Evolutionary conservation across 2,888 invertebrate genomes (phyloP).

Genomic region (Netelia virgata): DNA sequence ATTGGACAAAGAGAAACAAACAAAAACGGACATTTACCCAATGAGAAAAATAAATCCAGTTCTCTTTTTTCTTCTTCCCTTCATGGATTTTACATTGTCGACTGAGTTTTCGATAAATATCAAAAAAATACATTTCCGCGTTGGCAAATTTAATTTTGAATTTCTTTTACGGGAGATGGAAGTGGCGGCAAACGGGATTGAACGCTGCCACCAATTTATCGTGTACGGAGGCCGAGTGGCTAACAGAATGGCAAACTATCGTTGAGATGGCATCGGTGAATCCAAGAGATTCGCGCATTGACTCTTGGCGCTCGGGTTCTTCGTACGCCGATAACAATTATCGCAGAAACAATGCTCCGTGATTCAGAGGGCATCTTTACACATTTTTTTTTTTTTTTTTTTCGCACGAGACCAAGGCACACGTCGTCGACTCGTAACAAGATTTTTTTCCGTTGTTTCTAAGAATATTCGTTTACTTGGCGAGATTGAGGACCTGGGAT

Average conservation of each 20-base stretch:
- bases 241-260: conserved; percentile 90
- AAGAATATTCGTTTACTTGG: conserved; percentile 40
- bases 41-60: conserved; percentile 34
- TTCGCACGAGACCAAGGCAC: conserved; percentile 53
- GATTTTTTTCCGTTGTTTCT: conserved; percentile 49
- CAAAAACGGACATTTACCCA: conserved; percentile 35
- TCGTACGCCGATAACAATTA: conserved; percentile 92
- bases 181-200: conserved; percentile 88
- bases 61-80: conserved; percentile 7
- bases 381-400: no score
- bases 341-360: conserved; percentile 92
- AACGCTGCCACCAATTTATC: conserved; percentile 90
- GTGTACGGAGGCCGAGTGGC: conserved; percentile 93
- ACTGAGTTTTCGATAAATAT: conserved; percentile 84
- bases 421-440: conserved; percentile 53
- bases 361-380: conserved; percentile 93
- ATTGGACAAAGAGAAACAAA: not conserved
- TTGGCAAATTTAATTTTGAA: not conserved
- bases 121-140: not conserved
- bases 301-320: conserved; percentile 94
- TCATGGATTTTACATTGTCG: conserved; percentile 20
- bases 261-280: conserved; percentile 89
- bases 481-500: conserved; percentile 4
- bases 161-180: conserved; percentile 84
- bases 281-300: conserved; percentile 93